These are phyloP conservation scores for Pogonognathellus flavescens DNA, from an alignment of 1,140 invertebrate species.

Conservation along the genomic window DNA sequence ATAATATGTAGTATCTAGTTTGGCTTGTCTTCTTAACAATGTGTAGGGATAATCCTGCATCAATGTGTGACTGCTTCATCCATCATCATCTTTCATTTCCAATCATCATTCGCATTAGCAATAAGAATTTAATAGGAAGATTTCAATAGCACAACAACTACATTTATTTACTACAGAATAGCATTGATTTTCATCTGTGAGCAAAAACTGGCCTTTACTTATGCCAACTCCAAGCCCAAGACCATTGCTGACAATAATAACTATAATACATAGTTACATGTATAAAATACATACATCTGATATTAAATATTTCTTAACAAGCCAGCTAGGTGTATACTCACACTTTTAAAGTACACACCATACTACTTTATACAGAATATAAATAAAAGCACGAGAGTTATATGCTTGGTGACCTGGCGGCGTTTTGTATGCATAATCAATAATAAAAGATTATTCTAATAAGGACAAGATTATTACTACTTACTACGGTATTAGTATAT, in stretches of 20 bases:
- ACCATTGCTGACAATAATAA: neutral
- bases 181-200: constrained; percentile 10
- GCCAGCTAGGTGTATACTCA: no score
- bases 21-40: neutral
- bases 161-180: neutral
- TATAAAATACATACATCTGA: no score
- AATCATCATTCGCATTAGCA: constrained; percentile 29
- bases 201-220: constrained; percentile 28
- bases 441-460: no score
- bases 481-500: no score
- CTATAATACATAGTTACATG: no score
- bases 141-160: neutral
- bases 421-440: neutral
- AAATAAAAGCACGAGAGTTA: no score
- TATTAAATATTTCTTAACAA: no score
- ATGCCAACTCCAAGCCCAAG: neutral
- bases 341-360: no score
- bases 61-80: constrained; percentile 26
- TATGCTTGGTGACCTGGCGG: neutral
- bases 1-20: neutral
- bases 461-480: no score
- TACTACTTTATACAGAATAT: no score
- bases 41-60: neutral
- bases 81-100: constrained; percentile 36
- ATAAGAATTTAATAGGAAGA: constrained; percentile 4